phyloP scores from a whole-genome alignment of 2,888 invertebrate genomes.

The Parthenolecanium corni region DNA sequence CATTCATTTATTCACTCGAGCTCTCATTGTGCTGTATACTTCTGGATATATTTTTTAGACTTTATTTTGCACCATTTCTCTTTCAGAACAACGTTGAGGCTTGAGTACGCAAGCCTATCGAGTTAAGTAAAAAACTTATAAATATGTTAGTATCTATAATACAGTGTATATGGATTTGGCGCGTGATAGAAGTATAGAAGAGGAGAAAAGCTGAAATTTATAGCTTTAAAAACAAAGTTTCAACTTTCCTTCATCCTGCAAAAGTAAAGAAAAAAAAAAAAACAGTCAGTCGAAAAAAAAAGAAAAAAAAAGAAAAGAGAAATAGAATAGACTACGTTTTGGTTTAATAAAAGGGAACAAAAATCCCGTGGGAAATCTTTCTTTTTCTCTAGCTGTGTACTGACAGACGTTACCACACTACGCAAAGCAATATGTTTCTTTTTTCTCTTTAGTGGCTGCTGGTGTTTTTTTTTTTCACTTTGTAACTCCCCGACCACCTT shows the following conservation, averaged over 20 bases:
- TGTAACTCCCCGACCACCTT: not conserved
- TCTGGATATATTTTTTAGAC: constrained; percentile 4
- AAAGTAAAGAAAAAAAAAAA: constrained; percentile 4
- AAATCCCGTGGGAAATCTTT: constrained; percentile 25
- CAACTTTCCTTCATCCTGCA: constrained; percentile 15
- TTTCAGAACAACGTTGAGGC: not conserved
- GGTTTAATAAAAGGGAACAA: constrained; percentile 23
- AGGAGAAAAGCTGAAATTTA: constrained; percentile 17
- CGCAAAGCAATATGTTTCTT: constrained; percentile 17
- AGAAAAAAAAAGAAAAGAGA: not conserved
- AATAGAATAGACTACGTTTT: constrained; percentile 10
- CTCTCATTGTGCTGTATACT: not conserved
- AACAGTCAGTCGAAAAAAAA: not conserved
- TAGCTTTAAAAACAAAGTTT: constrained; percentile 24
- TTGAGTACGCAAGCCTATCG: constrained; percentile 9
- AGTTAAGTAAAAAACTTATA: constrained; percentile 27
- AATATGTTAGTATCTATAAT: constrained; percentile 25
- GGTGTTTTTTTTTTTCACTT: not conserved
- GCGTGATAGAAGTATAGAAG: too few relatives aligned
- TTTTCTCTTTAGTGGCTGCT: not conserved
- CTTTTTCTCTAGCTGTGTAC: constrained; percentile 14
- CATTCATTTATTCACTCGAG: not conserved
- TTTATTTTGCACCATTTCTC: not conserved
- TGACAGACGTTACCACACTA: constrained; percentile 23
- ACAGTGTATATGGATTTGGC: not conserved